A percentile compares a stretch with the other conserved stretches of the same genome.
Conservation (phyloP, 2,888 invertebrate species). For the Oxytorus armatus region DNA sequence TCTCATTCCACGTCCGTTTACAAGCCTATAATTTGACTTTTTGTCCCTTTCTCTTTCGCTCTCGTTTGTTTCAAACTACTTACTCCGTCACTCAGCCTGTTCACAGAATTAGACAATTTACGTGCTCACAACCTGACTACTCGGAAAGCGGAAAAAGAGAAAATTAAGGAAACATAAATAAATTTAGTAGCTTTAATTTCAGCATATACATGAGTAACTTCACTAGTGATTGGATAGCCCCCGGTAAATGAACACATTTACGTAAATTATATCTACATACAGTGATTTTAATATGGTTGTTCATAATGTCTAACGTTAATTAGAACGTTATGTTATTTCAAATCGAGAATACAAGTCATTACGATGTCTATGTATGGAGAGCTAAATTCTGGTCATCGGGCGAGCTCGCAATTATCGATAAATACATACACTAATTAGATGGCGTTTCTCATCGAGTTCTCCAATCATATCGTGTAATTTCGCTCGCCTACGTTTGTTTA, state of each 20-base stretch:
- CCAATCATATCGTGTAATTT: conserved; percentile 51
- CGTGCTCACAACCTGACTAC: conserved; percentile 72
- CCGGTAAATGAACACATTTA: no score
- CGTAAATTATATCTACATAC: no score
- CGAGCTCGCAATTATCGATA: conserved; percentile 44
- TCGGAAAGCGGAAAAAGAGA: conserved; percentile 76
- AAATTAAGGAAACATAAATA: conserved; percentile 1
- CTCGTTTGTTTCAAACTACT: conserved; percentile 72
- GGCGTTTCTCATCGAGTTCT: conserved; percentile 25
- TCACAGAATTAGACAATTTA: conserved; percentile 71
- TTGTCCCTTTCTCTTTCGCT: conserved; percentile 51
- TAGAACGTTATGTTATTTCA: no score
- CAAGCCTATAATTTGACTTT: conserved; percentile 1
- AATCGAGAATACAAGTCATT: no score
- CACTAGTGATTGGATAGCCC: no score
- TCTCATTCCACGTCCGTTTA: conserved; percentile 1
- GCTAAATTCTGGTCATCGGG: no score
- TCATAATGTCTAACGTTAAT: no score
- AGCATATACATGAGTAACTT: neutral
- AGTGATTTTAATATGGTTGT: no score
- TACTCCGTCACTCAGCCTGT: conserved; percentile 72
- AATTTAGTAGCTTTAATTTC: no score
- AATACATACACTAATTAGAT: conserved; percentile 32
- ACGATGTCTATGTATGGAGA: no score
- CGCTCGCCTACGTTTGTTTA: conserved; percentile 11